phyloP scores from a whole-genome alignment of 2,113 vertebrate species.

The Marcusenius ussheri region DNA sequence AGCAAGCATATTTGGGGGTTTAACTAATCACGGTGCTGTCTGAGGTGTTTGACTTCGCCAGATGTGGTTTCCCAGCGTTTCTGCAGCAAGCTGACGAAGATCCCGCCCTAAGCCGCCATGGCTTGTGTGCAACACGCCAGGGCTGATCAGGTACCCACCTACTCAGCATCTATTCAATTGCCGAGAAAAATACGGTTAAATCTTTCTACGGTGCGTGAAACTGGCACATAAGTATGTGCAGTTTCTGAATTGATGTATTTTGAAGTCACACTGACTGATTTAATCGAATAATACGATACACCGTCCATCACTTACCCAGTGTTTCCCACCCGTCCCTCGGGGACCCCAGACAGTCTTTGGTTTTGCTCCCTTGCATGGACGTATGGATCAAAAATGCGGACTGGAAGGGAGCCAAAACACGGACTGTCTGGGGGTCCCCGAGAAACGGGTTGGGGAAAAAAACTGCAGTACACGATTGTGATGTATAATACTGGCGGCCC shows the following conservation, averaged over 20 bases:
- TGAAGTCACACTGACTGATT: not conserved
- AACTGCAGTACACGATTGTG: not conserved
- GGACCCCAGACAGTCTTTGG: not conserved
- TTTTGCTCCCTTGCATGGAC: not conserved
- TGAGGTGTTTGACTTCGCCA: not conserved
- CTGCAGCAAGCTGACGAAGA: not conserved
- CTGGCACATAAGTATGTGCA: not conserved
- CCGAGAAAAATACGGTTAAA: not conserved
- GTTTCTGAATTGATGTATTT: not conserved
- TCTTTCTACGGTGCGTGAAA: not conserved
- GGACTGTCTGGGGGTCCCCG: not conserved
- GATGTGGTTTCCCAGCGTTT: not conserved
- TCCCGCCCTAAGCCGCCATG: conserved; percentile 36
- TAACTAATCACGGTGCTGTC: not conserved
- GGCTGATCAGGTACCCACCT: conserved; percentile 39
- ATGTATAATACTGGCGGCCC: not conserved
- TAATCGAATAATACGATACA: not conserved
- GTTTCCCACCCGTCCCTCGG: not conserved
- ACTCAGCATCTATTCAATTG: not conserved
- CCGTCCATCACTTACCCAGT: not conserved
- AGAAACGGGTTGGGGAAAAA: no score
- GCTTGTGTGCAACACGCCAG: conserved; percentile 45
- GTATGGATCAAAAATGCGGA: not conserved
- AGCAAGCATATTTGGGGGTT: not conserved
- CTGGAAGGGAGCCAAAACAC: not conserved